These are phyloP conservation scores for Clarias batrachus DNA, from an alignment of 2,113 vertebrate genomes.

Conservation along the genomic window DNA sequence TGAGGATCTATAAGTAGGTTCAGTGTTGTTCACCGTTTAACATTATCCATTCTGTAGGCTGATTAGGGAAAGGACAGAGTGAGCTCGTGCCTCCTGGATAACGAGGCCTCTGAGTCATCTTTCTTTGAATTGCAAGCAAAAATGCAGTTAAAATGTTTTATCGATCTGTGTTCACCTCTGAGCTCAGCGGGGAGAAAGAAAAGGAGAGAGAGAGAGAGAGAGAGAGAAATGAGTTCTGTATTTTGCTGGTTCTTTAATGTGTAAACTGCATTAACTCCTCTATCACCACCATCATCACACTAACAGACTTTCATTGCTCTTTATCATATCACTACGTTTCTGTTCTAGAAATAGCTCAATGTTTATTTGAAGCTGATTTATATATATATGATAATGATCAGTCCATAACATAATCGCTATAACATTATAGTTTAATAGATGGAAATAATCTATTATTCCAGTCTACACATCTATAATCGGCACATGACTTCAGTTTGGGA, in stretches of 20 bases:
- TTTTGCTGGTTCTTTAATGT: conserved; percentile 12
- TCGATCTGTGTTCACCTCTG: conserved; percentile 22
- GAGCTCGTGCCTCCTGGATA: conserved; percentile 12
- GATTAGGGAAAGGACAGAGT: not conserved
- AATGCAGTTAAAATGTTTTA: conserved; percentile 46
- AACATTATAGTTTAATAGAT: too few relatives aligned
- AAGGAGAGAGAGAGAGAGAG: not conserved
- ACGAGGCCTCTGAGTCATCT: conserved; percentile 45
- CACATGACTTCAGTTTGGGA: not conserved
- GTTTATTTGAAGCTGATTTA: not conserved
- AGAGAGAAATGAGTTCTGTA: conserved; percentile 11
- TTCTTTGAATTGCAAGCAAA: conserved; percentile 46
- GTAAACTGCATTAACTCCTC: conserved; percentile 19
- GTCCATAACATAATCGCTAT: not conserved
- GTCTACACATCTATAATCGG: not conserved
- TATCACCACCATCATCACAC: conserved; percentile 17
- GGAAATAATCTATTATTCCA: not conserved
- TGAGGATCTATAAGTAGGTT: not conserved
- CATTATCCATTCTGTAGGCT: not conserved
- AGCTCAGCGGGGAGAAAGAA: not conserved
- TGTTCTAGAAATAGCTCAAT: not conserved
- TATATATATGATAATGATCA: not conserved
- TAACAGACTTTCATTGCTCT: conserved; percentile 5
- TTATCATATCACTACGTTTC: not conserved
- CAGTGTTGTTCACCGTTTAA: not conserved